Conservation (phyloP, 2,113 vertebrate genomes). For the Syrrhaptes paradoxus region DNA sequence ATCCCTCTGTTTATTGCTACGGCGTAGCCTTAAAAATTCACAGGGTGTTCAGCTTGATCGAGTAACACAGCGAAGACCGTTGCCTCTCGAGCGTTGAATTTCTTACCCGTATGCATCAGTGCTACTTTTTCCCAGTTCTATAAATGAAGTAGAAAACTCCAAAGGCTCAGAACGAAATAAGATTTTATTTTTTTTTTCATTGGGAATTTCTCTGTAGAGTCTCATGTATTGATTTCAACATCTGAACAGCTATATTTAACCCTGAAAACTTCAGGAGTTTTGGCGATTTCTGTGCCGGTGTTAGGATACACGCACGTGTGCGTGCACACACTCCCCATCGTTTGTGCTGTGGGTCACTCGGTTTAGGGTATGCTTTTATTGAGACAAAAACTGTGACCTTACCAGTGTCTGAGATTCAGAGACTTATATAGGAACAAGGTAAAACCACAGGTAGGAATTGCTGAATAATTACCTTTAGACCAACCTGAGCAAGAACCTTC, state of each 20-base stretch:
- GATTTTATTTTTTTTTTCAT: neutral
- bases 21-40: neutral
- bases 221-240: neutral
- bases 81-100: neutral
- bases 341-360: constrained; percentile 9
- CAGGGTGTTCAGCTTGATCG: neutral
- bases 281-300: neutral
- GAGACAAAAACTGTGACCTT: constrained; percentile 70
- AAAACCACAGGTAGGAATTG: constrained; percentile 82
- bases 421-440: constrained; percentile 71
- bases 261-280: neutral
- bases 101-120: neutral
- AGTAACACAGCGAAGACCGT: neutral
- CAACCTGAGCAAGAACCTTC: constrained; percentile 78
- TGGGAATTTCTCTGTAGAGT: neutral
- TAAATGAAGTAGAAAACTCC: neutral
- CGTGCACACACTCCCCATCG: neutral
- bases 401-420: constrained; percentile 71
- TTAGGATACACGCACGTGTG: rapidly evolving
- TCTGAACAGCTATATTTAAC: neutral
- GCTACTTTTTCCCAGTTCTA: neutral
- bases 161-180: neutral
- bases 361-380: constrained; percentile 39
- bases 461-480: constrained; percentile 86
- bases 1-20: neutral